Conservation (phyloP, 2,113 vertebrate genomes). For the Anhinga anhinga region DNA sequence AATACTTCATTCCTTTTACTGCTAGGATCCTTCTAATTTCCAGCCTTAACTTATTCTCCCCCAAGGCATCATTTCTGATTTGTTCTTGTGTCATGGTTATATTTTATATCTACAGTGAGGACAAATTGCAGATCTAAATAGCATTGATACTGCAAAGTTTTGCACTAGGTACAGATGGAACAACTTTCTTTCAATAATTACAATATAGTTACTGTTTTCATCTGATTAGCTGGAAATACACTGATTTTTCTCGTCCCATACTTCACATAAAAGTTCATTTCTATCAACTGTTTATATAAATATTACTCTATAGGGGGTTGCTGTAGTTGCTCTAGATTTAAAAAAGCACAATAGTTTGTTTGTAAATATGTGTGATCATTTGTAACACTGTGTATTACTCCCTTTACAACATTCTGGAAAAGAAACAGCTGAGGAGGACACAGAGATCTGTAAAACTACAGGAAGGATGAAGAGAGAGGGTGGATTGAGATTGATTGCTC, state of each 20-base stretch:
- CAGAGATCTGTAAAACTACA: background rate
- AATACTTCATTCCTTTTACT: background rate
- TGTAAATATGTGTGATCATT: background rate
- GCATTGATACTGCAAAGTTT: background rate
- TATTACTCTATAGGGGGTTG: background rate
- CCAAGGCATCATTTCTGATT: slow-evolving; percentile 32
- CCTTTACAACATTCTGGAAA: background rate
- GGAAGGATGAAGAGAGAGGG: background rate
- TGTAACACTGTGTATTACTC: background rate
- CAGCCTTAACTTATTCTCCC: slow-evolving; percentile 31
- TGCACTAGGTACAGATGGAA: background rate
- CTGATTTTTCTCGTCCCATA: background rate
- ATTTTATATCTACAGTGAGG: background rate
- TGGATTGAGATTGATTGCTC: background rate
- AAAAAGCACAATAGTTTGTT: background rate
- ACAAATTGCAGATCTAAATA: slow-evolving; percentile 33
- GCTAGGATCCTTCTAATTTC: slow-evolving; percentile 24
- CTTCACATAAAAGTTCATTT: background rate
- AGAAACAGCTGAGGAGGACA: background rate
- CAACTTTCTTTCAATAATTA: slow-evolving; percentile 13
- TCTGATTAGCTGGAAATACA: slow-evolving; percentile 11
- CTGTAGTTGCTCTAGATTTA: background rate
- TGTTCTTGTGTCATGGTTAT: slow-evolving; percentile 12
- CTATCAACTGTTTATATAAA: background rate
- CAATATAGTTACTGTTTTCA: background rate